Evolutionary conservation across 2,797 vertebrate species (phyloP).

Genomic region (Pangasius larnaudii): DNA sequence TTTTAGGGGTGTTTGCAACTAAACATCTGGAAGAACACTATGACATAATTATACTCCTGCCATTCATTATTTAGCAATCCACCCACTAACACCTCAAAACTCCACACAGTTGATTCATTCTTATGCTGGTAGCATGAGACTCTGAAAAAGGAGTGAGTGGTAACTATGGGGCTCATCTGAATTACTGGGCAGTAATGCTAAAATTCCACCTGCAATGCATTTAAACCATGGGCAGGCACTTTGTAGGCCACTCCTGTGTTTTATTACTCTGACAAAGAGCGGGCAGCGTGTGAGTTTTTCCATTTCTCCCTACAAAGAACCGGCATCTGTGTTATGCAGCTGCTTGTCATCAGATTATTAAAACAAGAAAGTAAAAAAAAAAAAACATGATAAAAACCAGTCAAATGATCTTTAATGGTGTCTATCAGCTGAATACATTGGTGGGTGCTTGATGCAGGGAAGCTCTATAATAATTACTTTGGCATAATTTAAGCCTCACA

Average conservation of each 20-base stretch:
- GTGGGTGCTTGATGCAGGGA: neutral
- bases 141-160: slow-evolving; percentile 34
- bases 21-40: neutral
- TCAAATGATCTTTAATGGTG: neutral
- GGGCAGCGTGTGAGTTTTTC: slow-evolving; percentile 50
- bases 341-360: slow-evolving; percentile 46
- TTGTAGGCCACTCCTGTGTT: slow-evolving; percentile 43
- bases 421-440: neutral
- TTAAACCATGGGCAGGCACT: slow-evolving; percentile 59
- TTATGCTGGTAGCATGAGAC: neutral
- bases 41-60: neutral
- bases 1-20: neutral
- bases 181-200: slow-evolving; percentile 64
- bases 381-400: slow-evolving; percentile 32
- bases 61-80: neutral
- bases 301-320: slow-evolving; percentile 46
- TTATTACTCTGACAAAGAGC: slow-evolving; percentile 47
- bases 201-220: slow-evolving; percentile 66
- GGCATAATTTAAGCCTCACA: neutral
- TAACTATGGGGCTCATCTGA: slow-evolving; percentile 50
- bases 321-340: slow-evolving; percentile 57
- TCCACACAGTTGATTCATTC: neutral
- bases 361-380: slow-evolving; percentile 6
- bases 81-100: neutral
- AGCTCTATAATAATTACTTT: neutral